phyloP scores from a whole-genome alignment of 35 echinoderm and acorn worm species.

The Heliocidaris erythrogramma region DNA sequence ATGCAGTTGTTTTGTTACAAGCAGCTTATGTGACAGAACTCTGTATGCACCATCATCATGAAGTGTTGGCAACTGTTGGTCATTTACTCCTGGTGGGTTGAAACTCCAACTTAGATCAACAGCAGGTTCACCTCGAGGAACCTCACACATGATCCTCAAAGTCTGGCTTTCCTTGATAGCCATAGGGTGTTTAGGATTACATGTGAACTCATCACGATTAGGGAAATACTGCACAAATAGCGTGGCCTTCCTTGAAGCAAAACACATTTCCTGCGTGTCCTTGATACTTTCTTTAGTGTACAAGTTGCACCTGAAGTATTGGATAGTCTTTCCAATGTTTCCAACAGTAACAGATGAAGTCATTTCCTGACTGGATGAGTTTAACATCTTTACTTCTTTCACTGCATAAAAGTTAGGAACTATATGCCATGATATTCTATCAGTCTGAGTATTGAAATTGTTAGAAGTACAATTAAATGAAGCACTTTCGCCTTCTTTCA shows the following conservation, averaged over 20 bases:
- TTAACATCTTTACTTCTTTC: not conserved
- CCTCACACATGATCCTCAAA: not conserved
- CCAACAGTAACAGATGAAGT: not conserved
- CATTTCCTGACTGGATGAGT: not conserved
- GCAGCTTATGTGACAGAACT: not conserved
- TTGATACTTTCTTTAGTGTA: not conserved
- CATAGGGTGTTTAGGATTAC: not conserved
- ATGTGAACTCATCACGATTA: not conserved
- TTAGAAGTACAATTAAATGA: not conserved
- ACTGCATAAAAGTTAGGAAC: not conserved
- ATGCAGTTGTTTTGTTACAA: not conserved
- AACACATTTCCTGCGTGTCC: not conserved
- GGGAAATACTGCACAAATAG: not conserved
- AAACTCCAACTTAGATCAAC: constrained; percentile 3
- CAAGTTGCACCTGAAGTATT: not conserved
- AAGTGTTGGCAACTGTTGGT: not conserved
- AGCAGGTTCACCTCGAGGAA: not conserved
- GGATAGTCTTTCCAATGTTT: constrained; percentile 6
- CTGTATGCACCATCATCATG: not conserved
- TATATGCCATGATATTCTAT: not conserved
- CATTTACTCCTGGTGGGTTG: not conserved
- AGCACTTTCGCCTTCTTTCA: not conserved
- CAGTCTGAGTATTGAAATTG: not conserved
- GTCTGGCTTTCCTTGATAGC: not conserved
- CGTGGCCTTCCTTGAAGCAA: not conserved